A percentile compares a stretch with the other conserved stretches of the same genome.
phyloP scores from a whole-genome alignment of 1,140 invertebrate species.

The Neomicropteryx cornuta region DNA sequence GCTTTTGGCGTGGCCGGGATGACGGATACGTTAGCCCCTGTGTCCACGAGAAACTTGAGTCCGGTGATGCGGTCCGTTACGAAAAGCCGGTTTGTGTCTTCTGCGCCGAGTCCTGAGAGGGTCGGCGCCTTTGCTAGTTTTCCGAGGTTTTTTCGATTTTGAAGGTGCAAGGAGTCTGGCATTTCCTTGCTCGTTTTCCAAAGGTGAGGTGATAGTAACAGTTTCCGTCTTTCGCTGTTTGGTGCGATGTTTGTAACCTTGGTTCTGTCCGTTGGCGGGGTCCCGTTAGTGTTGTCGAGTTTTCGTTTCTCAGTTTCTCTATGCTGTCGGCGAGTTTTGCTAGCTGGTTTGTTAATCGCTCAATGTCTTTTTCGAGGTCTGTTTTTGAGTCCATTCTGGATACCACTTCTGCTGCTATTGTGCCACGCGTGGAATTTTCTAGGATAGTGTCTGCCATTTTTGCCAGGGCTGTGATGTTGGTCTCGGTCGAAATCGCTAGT shows the following conservation, averaged over 20 bases:
- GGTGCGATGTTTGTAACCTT: neutral
- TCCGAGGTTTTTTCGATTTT: neutral
- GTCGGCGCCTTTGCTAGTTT: neutral
- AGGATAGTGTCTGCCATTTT: conserved; percentile 3
- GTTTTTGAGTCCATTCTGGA: neutral
- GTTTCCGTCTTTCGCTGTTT: neutral
- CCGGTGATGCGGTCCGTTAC: conserved; percentile 6
- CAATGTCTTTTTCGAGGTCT: too few species aligned
- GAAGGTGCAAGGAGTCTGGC: neutral
- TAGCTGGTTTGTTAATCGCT: neutral
- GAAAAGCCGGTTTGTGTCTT: conserved; percentile 8
- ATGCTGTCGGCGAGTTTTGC: neutral
- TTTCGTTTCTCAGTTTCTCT: neutral
- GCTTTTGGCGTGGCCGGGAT: conserved; percentile 1
- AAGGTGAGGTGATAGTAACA: neutral
- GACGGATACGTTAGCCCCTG: conserved; percentile 14
- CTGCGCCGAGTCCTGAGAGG: neutral
- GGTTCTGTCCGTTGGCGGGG: neutral
- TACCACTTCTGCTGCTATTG: neutral
- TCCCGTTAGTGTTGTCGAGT: neutral
- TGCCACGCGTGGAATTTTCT: neutral
- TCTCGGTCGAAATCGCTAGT: neutral
- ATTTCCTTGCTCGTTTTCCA: neutral
- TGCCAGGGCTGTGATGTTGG: neutral
- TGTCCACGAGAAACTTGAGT: conserved; percentile 12